phyloP scores from a whole-genome alignment of 2,888 invertebrate species.

The Leptothorax acervorum region DNA sequence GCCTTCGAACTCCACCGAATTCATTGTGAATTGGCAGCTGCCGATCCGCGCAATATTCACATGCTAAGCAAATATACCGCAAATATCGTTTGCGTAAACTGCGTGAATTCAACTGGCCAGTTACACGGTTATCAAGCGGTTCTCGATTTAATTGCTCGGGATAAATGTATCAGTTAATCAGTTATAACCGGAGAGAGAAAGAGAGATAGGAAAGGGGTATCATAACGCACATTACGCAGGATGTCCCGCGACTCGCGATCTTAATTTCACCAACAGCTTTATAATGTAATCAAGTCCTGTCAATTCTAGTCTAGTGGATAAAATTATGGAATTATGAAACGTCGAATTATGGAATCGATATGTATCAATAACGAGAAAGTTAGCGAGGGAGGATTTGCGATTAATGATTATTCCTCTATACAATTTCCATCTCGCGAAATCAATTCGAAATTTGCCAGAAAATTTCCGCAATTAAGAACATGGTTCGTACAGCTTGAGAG shows the following conservation, averaged over 20 bases:
- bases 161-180: constrained; percentile 11
- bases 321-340: too few relatives aligned
- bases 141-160: constrained; percentile 26
- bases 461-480: not conserved
- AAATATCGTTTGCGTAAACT: constrained; percentile 36
- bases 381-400: not conserved
- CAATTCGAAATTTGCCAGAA: not conserved
- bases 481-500: not conserved
- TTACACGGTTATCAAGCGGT: constrained; percentile 4
- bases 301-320: not conserved
- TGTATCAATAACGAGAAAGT: constrained; percentile 1
- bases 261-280: constrained; percentile 17
- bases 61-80: constrained; percentile 41
- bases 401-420: not conserved
- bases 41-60: constrained; percentile 9
- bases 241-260: not conserved
- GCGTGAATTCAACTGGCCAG: not conserved
- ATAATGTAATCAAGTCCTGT: not conserved
- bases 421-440: not conserved
- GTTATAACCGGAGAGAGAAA: not conserved
- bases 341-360: not conserved
- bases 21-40: not conserved
- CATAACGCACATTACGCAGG: not conserved
- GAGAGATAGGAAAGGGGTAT: not conserved
- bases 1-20: not conserved